Percentiles rank a stretch among this genome's conserved stretches.
Evolutionary conservation across 2,888 invertebrate genomes (phyloP).

Genomic region (Macrosiphum euphorbiae): DNA sequence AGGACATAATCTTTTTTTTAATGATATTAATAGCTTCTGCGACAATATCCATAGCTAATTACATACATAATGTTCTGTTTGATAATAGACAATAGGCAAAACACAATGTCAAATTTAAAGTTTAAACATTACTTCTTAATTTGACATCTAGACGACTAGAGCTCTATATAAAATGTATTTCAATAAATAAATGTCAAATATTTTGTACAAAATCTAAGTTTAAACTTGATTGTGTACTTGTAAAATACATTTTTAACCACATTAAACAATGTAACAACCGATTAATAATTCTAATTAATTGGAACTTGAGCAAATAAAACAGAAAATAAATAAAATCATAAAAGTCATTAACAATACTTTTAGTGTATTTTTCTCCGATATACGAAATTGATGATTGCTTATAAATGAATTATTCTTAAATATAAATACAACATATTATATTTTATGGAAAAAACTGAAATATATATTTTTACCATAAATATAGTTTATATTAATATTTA

Average conservation of each 20-base stretch:
- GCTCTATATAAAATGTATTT: not conserved
- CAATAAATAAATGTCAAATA: not conserved
- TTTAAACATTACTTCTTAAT: not conserved
- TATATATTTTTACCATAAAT: constrained; percentile 38
- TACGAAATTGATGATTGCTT: constrained; percentile 22
- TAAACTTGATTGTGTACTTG: not conserved
- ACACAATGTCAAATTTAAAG: not conserved
- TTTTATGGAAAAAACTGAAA: constrained; percentile 51
- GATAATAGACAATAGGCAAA: not conserved
- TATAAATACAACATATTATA: constrained; percentile 22
- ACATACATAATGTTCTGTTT: not conserved
- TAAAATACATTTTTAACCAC: not conserved
- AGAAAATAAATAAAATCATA: constrained; percentile 20
- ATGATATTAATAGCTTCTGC: not conserved
- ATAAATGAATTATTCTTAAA: constrained; percentile 21
- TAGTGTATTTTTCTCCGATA: constrained; percentile 7
- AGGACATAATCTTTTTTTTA: not conserved
- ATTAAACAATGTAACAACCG: not conserved
- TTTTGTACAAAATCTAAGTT: not conserved
- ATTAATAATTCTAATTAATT: not conserved
- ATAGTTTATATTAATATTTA: constrained; percentile 28
- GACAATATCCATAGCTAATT: not conserved
- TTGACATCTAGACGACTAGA: not conserved
- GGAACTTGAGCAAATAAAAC: constrained; percentile 20
- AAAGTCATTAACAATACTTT: constrained; percentile 11